Evolutionary conservation across 2,888 invertebrate genomes (phyloP), one percentile per base, ranked within the genome.

Genomic region (Troglohyphantes excavatus): DNA sequence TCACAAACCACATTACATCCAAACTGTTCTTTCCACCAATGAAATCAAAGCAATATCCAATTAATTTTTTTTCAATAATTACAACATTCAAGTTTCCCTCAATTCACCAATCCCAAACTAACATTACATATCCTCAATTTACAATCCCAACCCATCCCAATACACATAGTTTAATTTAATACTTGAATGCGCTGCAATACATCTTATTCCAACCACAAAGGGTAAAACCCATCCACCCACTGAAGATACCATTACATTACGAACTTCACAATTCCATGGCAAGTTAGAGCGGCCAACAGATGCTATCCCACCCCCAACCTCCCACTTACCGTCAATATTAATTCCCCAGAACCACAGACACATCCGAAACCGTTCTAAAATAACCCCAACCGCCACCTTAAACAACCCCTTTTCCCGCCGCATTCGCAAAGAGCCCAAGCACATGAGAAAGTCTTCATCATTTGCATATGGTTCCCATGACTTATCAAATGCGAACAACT

Each of bases 371-470:
- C 7, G 26, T 26, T 53, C 26, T 73, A 61, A 59, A 61, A 33
- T 53, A 53, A 26, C 59, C 33, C 46, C 75, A 59, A 17, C 26
- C 72, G n/a, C n/a, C n/a, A 17, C 53, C 72, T 72, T 33, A 6
- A 6, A 17, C 21, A 33, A 17, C 59, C 59, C 19, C 61, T 29
- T n/a, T n/a, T n/a, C n/a, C 61, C 9, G 61, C 17, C 29, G 19
- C 27, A 39, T 76, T 63, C 19, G 29, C 13, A 61, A 63, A 59
- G 63, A 39, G 19, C 27, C 70, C n/a, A 70, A 53, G 75, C 65
- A 73, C 68, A 75, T 89, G 88, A 89, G 88, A 89, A 89, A 89
- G 88, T 89, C 88, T 82, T 89, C 81, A 89, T 89, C 88, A 89
- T 89, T 89, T 83, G 88, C 88, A 89, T 83, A 89, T 89, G 88